phyloP scores from a whole-genome alignment of 2,113 vertebrate species.

The Cisticola juncidis region DNA sequence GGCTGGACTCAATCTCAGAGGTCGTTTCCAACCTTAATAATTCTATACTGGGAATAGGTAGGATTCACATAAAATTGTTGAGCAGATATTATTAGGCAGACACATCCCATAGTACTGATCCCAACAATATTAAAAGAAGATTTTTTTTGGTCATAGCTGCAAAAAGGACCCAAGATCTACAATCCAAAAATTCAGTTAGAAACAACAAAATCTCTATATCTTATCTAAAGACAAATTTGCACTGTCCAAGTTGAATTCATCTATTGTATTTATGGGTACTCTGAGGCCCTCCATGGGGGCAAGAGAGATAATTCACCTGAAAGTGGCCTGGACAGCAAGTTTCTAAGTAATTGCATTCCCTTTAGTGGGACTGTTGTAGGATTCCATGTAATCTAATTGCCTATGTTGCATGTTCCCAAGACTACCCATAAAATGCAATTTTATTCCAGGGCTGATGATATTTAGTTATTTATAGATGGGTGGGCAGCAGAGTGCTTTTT shows the following conservation, averaged over 20 bases:
- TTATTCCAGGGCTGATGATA: conserved; percentile 12
- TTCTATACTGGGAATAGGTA: background rate
- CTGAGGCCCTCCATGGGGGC: background rate
- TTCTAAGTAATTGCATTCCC: conserved; percentile 44
- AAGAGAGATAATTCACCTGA: background rate
- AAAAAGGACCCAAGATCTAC: background rate
- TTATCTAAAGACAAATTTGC: background rate
- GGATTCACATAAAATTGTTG: background rate
- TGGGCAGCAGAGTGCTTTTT: conserved; percentile 3
- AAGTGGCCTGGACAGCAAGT: background rate
- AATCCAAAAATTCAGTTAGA: background rate
- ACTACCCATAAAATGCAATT: conserved; percentile 30
- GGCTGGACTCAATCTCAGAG: background rate
- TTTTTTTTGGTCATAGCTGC: background rate
- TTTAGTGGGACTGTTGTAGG: background rate
- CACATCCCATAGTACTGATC: background rate
- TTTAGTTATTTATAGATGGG: conserved; percentile 32
- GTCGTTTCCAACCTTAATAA: background rate
- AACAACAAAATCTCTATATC: background rate
- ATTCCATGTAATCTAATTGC: conserved; percentile 31
- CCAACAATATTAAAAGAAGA: background rate
- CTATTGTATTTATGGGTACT: background rate
- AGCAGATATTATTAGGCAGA: background rate
- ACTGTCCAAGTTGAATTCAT: background rate
- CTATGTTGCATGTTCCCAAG: background rate